Evolutionary conservation across 2,888 invertebrate genomes (phyloP), one percentile per base, ranked within the genome.

Genomic region (Pheosia tremula): DNA sequence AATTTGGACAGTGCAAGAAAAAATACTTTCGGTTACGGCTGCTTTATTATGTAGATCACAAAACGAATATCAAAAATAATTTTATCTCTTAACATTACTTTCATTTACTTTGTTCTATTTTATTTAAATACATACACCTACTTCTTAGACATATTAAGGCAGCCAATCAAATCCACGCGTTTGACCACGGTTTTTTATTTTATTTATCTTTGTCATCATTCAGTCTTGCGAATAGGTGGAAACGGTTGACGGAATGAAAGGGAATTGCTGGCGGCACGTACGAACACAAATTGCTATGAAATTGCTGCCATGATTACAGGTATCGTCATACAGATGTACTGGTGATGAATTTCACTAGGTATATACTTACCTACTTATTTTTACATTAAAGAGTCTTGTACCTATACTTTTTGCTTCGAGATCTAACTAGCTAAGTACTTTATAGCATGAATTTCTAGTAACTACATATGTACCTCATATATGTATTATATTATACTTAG

Each of bases 181-280:
- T 43, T 43, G 43, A 43, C 10, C 9, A 8, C 43, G 1, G 9
- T 3, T 43, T 43, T 43, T 43, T 3, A 9, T 43, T 43, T 43
- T 10, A 43, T 9, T 1, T 47, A 74, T 74, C 50, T 72, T 57
- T 62, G 75, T 64, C 66, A 61, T 54, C 11, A 67, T 45, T 63
- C n/a, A 7, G 57, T 50, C 13, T 47, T 4, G 38, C 13, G 41
- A 41, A 50, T 41, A 24, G 24, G 24, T 24, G 24, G 24, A 24
- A 24, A 11, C 7, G 37, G 43, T 57, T 56, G 64, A 63, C 58
- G 64, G 63, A 63, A 73, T 62, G 69, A 72, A 72, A 69, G 67
- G 63, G 72, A 71, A 61, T 54, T 39, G 36, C 45, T 4, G 52
- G 59, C 49, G 50, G 10, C 50, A 4, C 43, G 47, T 49, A 49